Conservation (phyloP, 1,140 invertebrate genomes). For the Cherax quadricarinatus region DNA sequence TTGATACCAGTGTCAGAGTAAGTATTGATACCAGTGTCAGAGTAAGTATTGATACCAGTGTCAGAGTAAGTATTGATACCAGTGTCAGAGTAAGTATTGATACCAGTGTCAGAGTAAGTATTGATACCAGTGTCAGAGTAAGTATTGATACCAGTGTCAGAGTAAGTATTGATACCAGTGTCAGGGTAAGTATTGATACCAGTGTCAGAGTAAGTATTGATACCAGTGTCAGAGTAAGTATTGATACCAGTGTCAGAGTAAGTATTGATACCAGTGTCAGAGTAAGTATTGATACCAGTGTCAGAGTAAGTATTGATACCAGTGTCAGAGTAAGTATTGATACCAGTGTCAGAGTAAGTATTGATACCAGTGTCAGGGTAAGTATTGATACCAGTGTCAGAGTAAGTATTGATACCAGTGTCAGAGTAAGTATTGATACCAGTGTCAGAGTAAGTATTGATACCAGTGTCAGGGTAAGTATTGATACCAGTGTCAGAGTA, state of each 20-base stretch:
- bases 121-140: constrained; percentile 99
- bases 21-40: constrained; percentile 99
- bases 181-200: constrained; percentile 85
- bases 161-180: constrained; percentile 99
- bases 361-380: constrained; percentile 99
- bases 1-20: too few relatives aligned
- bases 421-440: constrained; percentile 85
- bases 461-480: constrained; percentile 97
- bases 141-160: constrained; percentile 75
- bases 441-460: too few relatives aligned
- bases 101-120: too few relatives aligned
- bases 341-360: too few relatives aligned
- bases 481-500: too few relatives aligned
- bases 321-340: constrained; percentile 92
- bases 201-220: too few relatives aligned
- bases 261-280: constrained; percentile 99
- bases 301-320: too few relatives aligned
- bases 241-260: too few relatives aligned
- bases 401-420: constrained; percentile 99
- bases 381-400: constrained; percentile 75
- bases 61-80: too few relatives aligned
- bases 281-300: constrained; percentile 82
- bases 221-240: constrained; percentile 97
- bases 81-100: constrained; percentile 92
- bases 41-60: constrained; percentile 82